These are phyloP conservation scores for Mus spretus DNA, from an alignment of 2,797 vertebrate genomes.

Conservation along the genomic window DNA sequence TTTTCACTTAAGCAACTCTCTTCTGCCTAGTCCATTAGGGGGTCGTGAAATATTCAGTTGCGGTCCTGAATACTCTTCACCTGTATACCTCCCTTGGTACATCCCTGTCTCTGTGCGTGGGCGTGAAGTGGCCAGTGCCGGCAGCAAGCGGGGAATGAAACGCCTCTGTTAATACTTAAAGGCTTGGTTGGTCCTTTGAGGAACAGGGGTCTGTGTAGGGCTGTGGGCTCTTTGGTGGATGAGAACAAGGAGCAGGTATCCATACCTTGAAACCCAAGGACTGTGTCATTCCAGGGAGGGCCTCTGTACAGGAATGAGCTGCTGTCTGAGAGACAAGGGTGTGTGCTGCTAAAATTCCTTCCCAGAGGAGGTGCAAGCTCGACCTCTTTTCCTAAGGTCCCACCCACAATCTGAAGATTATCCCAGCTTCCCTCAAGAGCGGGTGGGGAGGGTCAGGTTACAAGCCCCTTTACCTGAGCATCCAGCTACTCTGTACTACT, in stretches of 20 bases:
- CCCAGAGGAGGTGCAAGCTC: neutral
- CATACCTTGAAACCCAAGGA: neutral
- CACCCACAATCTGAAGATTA: neutral
- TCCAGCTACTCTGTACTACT: neutral
- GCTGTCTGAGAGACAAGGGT: no score
- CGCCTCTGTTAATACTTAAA: constrained; percentile 1
- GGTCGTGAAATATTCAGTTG: constrained; percentile 25
- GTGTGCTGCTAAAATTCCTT: neutral
- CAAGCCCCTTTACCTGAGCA: neutral
- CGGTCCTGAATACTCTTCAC: neutral
- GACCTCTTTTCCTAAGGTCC: no score
- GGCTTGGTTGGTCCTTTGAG: neutral
- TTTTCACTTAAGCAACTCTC: neutral
- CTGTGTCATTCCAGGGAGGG: neutral
- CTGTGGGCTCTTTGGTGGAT: neutral
- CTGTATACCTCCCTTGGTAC: neutral
- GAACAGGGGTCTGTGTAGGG: neutral
- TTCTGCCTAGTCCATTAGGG: constrained; percentile 42
- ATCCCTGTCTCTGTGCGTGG: neutral
- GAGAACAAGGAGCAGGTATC: neutral
- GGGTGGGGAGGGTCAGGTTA: neutral
- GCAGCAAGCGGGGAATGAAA: neutral
- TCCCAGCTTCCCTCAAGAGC: neutral
- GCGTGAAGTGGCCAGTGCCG: neutral
- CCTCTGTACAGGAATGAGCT: neutral